Conservation (phyloP, 2,888 invertebrate species). For the Trichogramma evanescens region DNA sequence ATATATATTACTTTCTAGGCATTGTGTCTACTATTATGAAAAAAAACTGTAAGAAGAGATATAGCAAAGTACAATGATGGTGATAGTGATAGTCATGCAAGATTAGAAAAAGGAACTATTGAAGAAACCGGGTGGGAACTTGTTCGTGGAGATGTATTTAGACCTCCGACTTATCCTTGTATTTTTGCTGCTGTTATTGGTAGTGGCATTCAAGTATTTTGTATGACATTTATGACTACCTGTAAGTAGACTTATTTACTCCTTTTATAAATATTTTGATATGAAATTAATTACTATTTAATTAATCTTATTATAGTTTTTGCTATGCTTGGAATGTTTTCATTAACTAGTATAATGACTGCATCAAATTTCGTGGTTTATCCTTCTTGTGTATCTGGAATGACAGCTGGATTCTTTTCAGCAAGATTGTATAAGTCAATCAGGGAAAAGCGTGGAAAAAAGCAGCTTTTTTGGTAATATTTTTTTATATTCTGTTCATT, state of each 20-base stretch:
- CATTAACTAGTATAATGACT: conserved; percentile 92
- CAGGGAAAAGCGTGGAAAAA: conserved; percentile 67
- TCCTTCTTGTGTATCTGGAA: conserved; percentile 93
- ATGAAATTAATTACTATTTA: background rate
- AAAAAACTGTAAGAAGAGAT: conserved; percentile 80
- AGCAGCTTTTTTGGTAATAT: conserved; percentile 63
- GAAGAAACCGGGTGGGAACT: conserved; percentile 99
- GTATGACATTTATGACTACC: conserved; percentile 91
- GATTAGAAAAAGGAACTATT: conserved; percentile 78
- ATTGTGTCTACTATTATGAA: conserved; percentile 98
- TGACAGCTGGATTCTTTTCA: conserved; percentile 91
- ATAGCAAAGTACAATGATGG: conserved; percentile 92
- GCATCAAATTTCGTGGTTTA: conserved; percentile 94
- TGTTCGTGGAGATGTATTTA: conserved; percentile 96
- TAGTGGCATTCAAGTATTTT: conserved; percentile 92
- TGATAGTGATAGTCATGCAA: conserved; percentile 52
- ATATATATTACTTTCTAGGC: conserved; percentile 51
- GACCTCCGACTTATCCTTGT: conserved; percentile 83
- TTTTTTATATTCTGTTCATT: too few species aligned
- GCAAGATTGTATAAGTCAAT: conserved; percentile 93
- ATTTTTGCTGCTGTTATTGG: conserved; percentile 91
- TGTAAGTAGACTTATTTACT: conserved; percentile 56
- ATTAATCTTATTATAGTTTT: conserved; percentile 61
- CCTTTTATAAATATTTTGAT: background rate
- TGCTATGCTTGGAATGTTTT: conserved; percentile 97